Conservation (phyloP, 2,888 invertebrate species). For the Mallateleia sp. region DNA sequence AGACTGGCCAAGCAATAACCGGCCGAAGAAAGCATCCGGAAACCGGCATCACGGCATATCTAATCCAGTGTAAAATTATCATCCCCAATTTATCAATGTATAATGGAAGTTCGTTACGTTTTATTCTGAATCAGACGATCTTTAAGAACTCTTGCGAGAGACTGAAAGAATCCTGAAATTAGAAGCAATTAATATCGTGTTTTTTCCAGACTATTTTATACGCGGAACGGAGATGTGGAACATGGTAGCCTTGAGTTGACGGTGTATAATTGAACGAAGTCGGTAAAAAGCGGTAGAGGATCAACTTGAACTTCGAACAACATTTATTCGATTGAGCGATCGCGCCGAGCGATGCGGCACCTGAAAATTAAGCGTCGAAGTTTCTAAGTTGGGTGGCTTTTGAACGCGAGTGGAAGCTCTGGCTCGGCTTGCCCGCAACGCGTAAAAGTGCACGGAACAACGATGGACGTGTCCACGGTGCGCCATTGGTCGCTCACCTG, state of each 20-base stretch:
- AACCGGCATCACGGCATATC: too few species aligned
- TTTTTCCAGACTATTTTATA: slow-evolving; percentile 47
- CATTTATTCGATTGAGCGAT: slow-evolving; percentile 56
- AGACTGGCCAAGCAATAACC: too few species aligned
- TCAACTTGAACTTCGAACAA: slow-evolving; percentile 84
- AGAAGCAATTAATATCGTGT: slow-evolving; percentile 31
- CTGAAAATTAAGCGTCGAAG: slow-evolving; percentile 68
- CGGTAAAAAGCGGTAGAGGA: slow-evolving; percentile 60
- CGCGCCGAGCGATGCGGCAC: slow-evolving; percentile 54
- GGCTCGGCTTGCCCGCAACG: slow-evolving; percentile 36
- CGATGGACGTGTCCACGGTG: slow-evolving; percentile 72
- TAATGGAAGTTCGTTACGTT: too few species aligned
- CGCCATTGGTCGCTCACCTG: slow-evolving; percentile 88
- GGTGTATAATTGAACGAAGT: slow-evolving; percentile 58
- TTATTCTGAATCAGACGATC: too few species aligned
- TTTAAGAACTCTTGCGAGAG: too few species aligned
- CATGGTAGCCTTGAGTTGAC: slow-evolving; percentile 53
- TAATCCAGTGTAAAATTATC: too few species aligned
- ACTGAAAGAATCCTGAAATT: neutral
- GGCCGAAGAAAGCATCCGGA: slow-evolving; percentile 31
- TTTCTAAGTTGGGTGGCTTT: slow-evolving; percentile 61
- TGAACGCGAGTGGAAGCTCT: slow-evolving; percentile 69
- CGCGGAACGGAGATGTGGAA: slow-evolving; percentile 42
- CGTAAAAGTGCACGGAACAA: slow-evolving; percentile 69
- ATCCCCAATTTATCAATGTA: too few species aligned